Base-by-base conservation (phyloP, 2,888 invertebrate genomes). In the Agapetus fuscipes region DNA sequence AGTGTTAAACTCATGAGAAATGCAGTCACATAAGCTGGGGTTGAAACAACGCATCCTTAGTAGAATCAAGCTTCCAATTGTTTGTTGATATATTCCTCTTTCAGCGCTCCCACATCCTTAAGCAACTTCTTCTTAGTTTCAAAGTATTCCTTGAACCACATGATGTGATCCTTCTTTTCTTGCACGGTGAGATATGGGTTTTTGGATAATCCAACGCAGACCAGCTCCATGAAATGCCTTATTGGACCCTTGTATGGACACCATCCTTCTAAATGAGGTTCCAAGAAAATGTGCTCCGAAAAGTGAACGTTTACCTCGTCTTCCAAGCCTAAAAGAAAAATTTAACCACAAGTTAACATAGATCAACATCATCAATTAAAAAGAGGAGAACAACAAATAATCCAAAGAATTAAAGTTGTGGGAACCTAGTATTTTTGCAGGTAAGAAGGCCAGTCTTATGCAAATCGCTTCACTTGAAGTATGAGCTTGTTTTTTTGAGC, bases 151-250 rank as follows among this genome's bases (percentile, higher is more conserved):
- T 77, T 80, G 58, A 84, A 97, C 96, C 96, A 97, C 45, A 79
- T 61, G 30, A 98, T 84, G 54, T 94, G 91, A 9, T 84, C 87
- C 47, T 72, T 74, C 58, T 98, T 98, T 52, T 94, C 87, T 48
- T 80, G 61, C 0, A 84, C 88, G 0, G 86, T 86, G 53, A 96
- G 72, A 61, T 87, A 90, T 0, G 91, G 83, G 66, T 97, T 98
- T 61, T 94, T 94, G 0, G 94, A 91, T 1, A 98, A 71, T 3
- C 96, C 97, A 0, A 84, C 78, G 51, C 87, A 84, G 1, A 97
- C 95, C 4, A 97, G 69, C 55, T 98, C 95, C 97, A 98, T 97
- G 59, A 94, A 98, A 61, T 96, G 90, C 5, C 93, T 74, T 48
- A 98, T 72, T 0, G 97, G 96, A 0, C 96, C 97, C 50, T 72